phyloP scores from a whole-genome alignment of 2,113 vertebrate species.

The Pseudopipra pipra region DNA sequence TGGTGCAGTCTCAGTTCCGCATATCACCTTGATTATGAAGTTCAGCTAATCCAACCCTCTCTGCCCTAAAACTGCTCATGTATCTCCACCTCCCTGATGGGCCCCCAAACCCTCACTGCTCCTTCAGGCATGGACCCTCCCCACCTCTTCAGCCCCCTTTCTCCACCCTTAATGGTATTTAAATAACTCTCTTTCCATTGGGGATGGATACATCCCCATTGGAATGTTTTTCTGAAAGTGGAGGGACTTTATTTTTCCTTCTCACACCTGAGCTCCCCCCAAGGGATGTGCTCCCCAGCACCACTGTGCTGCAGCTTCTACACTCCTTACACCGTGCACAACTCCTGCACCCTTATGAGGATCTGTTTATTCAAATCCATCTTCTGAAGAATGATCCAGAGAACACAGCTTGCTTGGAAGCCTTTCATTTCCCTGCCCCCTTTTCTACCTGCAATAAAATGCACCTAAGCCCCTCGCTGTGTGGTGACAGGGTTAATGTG shows the following conservation, averaged over 20 bases:
- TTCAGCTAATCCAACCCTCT: neutral
- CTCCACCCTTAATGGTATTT: neutral
- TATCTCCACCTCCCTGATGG: neutral
- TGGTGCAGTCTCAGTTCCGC: neutral
- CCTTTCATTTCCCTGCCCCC: neutral
- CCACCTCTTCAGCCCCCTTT: neutral
- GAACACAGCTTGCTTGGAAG: neutral
- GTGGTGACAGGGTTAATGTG: neutral
- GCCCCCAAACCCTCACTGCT: neutral
- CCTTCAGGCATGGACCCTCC: neutral
- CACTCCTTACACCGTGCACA: fast-evolving
- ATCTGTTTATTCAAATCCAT: neutral
- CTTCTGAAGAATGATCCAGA: neutral
- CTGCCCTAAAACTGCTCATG: neutral
- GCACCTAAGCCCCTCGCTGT: neutral
- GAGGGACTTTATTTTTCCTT: neutral
- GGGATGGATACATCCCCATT: neutral
- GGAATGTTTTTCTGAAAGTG: neutral
- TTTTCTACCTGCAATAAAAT: neutral
- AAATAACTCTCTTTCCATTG: neutral
- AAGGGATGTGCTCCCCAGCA: neutral
- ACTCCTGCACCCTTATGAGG: neutral
- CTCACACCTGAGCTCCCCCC: neutral
- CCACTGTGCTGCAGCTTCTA: neutral
- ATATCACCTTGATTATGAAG: neutral